Percentiles rank a stretch among this genome's conserved stretches.
Conservation (phyloP, 2,888 invertebrate species). For the Chromoteleia sp. region DNA sequence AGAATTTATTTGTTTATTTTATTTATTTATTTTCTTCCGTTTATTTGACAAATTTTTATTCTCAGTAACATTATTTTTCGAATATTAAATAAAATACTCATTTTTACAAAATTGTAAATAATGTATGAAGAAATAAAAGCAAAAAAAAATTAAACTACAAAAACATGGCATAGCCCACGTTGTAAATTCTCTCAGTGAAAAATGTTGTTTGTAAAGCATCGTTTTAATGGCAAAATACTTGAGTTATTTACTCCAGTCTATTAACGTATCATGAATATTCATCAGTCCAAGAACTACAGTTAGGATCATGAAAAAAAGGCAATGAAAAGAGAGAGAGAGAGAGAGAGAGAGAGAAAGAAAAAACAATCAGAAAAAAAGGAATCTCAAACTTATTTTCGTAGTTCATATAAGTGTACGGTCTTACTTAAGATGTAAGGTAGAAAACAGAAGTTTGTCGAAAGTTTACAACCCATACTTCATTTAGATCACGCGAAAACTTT, state of each 20-base stretch:
- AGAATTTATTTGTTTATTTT: too few relatives aligned
- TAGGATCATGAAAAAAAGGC: not conserved
- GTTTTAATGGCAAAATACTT: slow-evolving; percentile 50
- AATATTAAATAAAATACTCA: not conserved
- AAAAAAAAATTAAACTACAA: slow-evolving; percentile 2
- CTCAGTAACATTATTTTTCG: too few relatives aligned
- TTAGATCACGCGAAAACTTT: slow-evolving; percentile 65
- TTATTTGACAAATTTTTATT: too few relatives aligned
- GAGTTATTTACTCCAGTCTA: slow-evolving; percentile 45
- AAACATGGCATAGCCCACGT: slow-evolving; percentile 19
- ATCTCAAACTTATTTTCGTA: slow-evolving; percentile 1
- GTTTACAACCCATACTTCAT: slow-evolving; percentile 52
- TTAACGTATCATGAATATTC: slow-evolving; percentile 46
- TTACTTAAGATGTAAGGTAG: slow-evolving; percentile 42
- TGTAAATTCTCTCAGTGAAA: slow-evolving; percentile 28
- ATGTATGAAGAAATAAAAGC: slow-evolving; percentile 10
- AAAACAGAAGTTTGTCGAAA: slow-evolving; percentile 56
- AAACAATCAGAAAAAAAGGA: too few relatives aligned
- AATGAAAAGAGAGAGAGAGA: not conserved
- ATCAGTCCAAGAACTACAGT: slow-evolving; percentile 12
- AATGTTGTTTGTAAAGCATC: slow-evolving; percentile 27
- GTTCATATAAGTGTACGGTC: slow-evolving; percentile 9
- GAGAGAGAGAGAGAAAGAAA: too few relatives aligned
- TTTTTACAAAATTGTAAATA: not conserved
- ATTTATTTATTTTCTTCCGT: too few relatives aligned